Base-by-base conservation (phyloP, 1,140 invertebrate genomes). In the Drosophila ambigua region DNA sequence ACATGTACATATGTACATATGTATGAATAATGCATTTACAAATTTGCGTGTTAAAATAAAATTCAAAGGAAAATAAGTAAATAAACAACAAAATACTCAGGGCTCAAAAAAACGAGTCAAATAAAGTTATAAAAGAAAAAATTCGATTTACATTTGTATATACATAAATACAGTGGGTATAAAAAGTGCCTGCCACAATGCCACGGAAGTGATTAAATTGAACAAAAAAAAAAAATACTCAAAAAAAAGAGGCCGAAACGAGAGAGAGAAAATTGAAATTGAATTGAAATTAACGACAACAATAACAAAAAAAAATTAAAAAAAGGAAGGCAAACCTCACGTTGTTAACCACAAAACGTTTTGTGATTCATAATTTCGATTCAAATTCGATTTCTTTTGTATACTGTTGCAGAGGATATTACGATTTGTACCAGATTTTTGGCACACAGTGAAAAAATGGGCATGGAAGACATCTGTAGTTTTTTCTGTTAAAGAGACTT, bases 341-440 rank as follows among this genome's bases (percentile, higher is more conserved):
- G 20, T 24, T 9, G 23, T 24, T 24, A 4, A 66, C 52, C 76
- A 62, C 69, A 79, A 67, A 61, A 59, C 24, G 39, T 74, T 79
- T 79, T 80, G 64, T 80, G 77, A 79, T 61, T 80, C 77, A 79
- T 79, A 79, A 79, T 69, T 79, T 71, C 41, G 60, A 69, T 57
- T 80, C 54, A 45, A 28, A 58, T 62, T 77, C 44, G 52, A 35
- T 44, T 69, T 41, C 46, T 51, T 51, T 48, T 44, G 35, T 53
- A 31, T 48, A 39, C 35, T 4, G 35, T 39, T 39, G 4, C 35
- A 39, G 4, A 39, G 11, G 4, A 20, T 67, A 16, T 65, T 57
- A 41, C 24, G 57, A 44, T 48, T 35, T 35, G 45, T 28, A 15
- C 26, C 16, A 45, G 23, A 6, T 20, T 13, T 43, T 24, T 54